A percentile compares a stretch with the other conserved stretches of the same genome.
Evolutionary conservation across 1,140 invertebrate genomes (phyloP).

Genomic region (Holotrichia oblita): DNA sequence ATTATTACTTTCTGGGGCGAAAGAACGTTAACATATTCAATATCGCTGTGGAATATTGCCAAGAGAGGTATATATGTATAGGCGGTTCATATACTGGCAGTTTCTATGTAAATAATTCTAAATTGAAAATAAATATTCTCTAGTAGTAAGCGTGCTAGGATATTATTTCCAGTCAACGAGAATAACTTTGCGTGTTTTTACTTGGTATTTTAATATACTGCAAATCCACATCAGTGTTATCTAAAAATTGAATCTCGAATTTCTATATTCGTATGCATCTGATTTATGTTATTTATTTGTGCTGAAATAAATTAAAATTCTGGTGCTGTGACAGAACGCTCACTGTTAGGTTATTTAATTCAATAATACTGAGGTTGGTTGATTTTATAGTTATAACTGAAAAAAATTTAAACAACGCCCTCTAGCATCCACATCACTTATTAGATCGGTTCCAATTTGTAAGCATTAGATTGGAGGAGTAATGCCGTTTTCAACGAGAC

Average conservation of each 20-base stretch:
- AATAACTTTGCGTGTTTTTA: neutral
- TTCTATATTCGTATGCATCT: neutral
- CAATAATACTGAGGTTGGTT: too few species aligned
- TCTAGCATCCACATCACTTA: too few species aligned
- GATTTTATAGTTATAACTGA: too few species aligned
- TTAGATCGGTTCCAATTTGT: too few species aligned
- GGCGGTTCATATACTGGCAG: neutral
- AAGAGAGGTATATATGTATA: neutral
- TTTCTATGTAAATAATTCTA: neutral
- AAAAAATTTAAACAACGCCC: too few species aligned
- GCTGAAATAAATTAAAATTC: too few species aligned
- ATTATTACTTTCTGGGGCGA: neutral
- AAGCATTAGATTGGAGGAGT: too few species aligned
- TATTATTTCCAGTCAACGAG: neutral
- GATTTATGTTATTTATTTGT: too few species aligned
- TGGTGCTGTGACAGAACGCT: too few species aligned
- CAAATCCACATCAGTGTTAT: neutral
- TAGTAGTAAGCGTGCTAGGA: neutral
- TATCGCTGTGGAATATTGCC: neutral
- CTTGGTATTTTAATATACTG: neutral
- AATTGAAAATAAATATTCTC: conserved; percentile 31
- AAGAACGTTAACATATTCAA: neutral
- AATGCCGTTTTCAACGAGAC: too few species aligned
- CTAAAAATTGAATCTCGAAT: neutral
- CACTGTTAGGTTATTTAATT: too few species aligned